A percentile compares a stretch with the other conserved stretches of the same genome.
These are phyloP conservation scores for Anabas testudineus DNA, from an alignment of 2,797 vertebrate species.

Conservation along the genomic window DNA sequence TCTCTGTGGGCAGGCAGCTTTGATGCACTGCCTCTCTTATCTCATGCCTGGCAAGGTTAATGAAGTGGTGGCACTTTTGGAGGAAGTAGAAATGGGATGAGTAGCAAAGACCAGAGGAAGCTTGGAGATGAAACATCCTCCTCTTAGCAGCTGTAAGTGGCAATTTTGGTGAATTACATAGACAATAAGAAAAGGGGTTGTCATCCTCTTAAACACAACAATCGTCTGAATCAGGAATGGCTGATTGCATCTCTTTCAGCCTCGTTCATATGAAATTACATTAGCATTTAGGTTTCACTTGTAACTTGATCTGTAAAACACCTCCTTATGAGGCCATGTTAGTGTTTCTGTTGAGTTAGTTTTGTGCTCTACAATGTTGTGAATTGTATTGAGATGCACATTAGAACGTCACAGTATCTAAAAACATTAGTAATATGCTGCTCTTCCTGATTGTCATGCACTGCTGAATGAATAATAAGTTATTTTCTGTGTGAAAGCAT, in stretches of 20 bases:
- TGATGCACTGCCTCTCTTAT: slow-evolving; percentile 89
- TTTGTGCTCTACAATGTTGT: slow-evolving; percentile 31
- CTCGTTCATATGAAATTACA: slow-evolving; percentile 84
- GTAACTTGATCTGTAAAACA: slow-evolving; percentile 83
- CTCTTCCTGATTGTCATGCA: slow-evolving; percentile 30
- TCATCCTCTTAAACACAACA: slow-evolving; percentile 87
- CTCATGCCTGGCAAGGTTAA: slow-evolving; percentile 88
- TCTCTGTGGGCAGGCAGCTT: slow-evolving; percentile 85
- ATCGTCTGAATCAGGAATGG: slow-evolving; percentile 78
- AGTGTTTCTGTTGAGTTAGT: slow-evolving; percentile 35
- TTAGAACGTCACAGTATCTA: slow-evolving; percentile 24
- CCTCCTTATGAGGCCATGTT: slow-evolving; percentile 60
- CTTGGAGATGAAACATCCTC: slow-evolving; percentile 86
- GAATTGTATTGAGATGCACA: slow-evolving; percentile 27
- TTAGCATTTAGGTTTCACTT: slow-evolving; percentile 84
- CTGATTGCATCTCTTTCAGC: slow-evolving; percentile 87
- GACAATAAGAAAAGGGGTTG: slow-evolving; percentile 85
- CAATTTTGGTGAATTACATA: slow-evolving; percentile 90
- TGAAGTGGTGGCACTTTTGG: slow-evolving; percentile 89
- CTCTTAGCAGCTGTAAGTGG: slow-evolving; percentile 87
- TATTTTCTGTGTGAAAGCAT: slow-evolving; percentile 38
- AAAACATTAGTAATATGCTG: slow-evolving; percentile 32
- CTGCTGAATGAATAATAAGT: slow-evolving; percentile 43
- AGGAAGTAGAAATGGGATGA: slow-evolving; percentile 88
- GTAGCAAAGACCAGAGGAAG: slow-evolving; percentile 87